Conservation (phyloP, 2,113 vertebrate species). For the Microtus richardsoni region DNA sequence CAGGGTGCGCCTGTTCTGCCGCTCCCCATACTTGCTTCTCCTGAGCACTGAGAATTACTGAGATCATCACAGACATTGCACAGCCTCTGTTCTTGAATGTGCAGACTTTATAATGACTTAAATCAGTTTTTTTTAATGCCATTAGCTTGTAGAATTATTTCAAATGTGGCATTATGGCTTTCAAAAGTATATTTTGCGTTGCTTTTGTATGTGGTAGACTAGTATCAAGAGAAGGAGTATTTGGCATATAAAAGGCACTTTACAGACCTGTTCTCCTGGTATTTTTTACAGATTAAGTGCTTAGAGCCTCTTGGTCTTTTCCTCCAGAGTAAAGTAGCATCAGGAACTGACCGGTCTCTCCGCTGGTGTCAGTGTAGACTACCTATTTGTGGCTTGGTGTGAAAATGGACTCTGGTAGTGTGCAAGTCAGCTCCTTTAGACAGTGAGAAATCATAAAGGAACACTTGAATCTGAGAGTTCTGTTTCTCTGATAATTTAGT, state of each 20-base stretch:
- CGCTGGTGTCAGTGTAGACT: constrained; percentile 22
- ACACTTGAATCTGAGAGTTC: neutral
- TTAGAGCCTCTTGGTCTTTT: constrained; percentile 46
- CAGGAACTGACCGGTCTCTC: constrained; percentile 39
- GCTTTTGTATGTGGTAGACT: constrained; percentile 22
- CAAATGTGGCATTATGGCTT: constrained; percentile 39
- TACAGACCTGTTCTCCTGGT: constrained; percentile 11
- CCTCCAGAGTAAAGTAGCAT: constrained; percentile 35
- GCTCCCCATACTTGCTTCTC: neutral
- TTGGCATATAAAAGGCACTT: constrained; percentile 23
- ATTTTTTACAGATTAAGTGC: constrained; percentile 51
- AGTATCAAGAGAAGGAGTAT: constrained; percentile 32
- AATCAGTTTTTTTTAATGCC: neutral
- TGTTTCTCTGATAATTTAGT: constrained; percentile 23
- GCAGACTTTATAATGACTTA: neutral
- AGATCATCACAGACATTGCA: constrained; percentile 45
- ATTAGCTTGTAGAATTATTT: constrained; percentile 46
- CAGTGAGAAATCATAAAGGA: constrained; percentile 31
- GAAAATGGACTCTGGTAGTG: constrained; percentile 50
- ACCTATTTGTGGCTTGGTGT: constrained; percentile 39
- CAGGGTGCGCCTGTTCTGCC: neutral
- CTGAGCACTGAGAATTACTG: constrained; percentile 45
- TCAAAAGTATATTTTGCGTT: constrained; percentile 42
- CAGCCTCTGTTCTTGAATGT: constrained; percentile 35
- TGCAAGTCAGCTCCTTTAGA: constrained; percentile 46